Conservation (phyloP, 2,113 vertebrate species). For the Syngnathus floridae region DNA sequence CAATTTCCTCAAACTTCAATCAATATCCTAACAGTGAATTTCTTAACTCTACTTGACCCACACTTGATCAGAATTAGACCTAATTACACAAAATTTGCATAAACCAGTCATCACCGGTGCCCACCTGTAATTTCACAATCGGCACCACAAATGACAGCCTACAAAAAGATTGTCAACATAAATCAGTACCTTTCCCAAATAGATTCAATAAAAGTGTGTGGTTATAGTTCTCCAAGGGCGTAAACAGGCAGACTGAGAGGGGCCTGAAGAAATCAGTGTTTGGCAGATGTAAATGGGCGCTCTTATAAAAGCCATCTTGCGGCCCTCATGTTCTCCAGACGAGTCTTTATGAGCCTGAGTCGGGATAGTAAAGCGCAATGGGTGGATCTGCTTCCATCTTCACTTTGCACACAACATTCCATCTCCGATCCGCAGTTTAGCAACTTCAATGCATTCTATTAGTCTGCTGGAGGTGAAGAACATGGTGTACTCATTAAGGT, state of each 20-base stretch:
- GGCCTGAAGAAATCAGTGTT: constrained; percentile 37
- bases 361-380: constrained; percentile 2
- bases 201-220: not conserved
- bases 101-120: not conserved
- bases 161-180: not conserved
- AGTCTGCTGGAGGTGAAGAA: not conserved
- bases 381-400: constrained; percentile 12
- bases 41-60: not conserved
- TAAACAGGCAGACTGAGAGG: constrained; percentile 23
- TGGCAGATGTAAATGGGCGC: constrained; percentile 48
- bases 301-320: constrained; percentile 47
- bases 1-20: not conserved
- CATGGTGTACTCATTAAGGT: not conserved
- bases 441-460: not conserved
- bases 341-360: constrained; percentile 22
- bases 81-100: not conserved
- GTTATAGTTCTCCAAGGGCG: constrained; percentile 1
- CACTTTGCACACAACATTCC: constrained; percentile 12
- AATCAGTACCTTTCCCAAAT: constrained; percentile 6
- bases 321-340: constrained; percentile 31
- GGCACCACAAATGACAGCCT: constrained; percentile 4
- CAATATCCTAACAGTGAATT: not conserved
- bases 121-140: not conserved
- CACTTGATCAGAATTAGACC: not conserved
- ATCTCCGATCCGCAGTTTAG: not conserved